phyloP scores from a whole-genome alignment of 2,797 vertebrate species.

The Pseudopleuronectes americanus region DNA sequence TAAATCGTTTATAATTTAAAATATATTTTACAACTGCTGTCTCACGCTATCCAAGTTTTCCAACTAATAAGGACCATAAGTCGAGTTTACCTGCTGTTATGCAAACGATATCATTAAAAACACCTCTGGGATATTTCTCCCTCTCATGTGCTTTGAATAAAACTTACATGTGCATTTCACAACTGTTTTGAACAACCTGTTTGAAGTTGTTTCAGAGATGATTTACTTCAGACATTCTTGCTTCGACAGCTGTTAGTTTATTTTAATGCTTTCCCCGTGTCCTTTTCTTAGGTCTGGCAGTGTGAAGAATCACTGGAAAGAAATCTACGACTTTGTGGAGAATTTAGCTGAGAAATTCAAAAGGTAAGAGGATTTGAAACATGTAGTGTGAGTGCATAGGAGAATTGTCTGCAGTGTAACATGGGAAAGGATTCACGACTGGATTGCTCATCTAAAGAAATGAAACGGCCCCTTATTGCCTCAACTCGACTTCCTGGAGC shows the following conservation, averaged over 20 bases:
- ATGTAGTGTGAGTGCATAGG: neutral
- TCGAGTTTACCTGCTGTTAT: neutral
- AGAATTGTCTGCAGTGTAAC: neutral
- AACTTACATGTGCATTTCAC: neutral
- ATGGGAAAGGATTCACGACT: conserved; percentile 17
- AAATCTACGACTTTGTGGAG: conserved; percentile 91
- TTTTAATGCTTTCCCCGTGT: neutral
- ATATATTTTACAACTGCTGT: neutral
- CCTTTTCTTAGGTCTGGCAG: conserved; percentile 88
- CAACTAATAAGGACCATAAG: neutral
- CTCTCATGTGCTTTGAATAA: neutral
- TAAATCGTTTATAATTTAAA: neutral
- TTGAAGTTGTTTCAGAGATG: neutral
- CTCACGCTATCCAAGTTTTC: neutral
- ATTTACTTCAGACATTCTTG: too few relatives aligned
- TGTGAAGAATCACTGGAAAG: conserved; percentile 91
- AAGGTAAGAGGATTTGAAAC: conserved; percentile 81
- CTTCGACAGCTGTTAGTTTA: neutral
- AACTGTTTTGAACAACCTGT: neutral
- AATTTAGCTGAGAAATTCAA: conserved; percentile 91
- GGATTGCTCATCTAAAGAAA: conserved; percentile 6
- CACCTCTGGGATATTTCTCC: too few relatives aligned
- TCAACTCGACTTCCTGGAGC: conserved; percentile 49
- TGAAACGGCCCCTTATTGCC: conserved; percentile 12
- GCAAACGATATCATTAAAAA: neutral